A percentile compares a stretch with the other conserved stretches of the same genome.
Conservation (phyloP, 2,113 vertebrate species). For the Gallinago media region DNA sequence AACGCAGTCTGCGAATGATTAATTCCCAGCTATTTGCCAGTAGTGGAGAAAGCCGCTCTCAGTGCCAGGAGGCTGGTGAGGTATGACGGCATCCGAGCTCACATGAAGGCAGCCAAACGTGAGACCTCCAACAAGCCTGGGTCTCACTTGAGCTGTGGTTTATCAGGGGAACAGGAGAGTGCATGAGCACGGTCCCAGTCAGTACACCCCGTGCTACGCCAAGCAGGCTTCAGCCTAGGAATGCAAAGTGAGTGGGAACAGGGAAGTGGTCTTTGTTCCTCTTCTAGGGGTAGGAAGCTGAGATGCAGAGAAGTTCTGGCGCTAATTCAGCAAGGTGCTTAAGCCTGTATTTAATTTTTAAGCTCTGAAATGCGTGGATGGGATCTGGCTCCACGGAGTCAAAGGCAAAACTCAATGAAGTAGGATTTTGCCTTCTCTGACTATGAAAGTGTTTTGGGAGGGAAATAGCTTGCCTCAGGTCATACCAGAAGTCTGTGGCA, state of each 20-base stretch:
- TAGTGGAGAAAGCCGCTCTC: neutral
- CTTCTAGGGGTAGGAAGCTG: constrained; percentile 20
- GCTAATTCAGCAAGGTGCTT: constrained; percentile 19
- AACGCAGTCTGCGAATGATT: accelerated
- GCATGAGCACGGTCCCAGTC: neutral
- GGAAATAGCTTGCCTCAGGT: constrained; percentile 48
- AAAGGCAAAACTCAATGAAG: constrained; percentile 59
- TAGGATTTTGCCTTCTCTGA: constrained; percentile 14
- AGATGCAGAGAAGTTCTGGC: constrained; percentile 21
- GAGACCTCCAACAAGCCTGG: neutral
- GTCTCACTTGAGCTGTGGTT: neutral
- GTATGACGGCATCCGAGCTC: accelerated
- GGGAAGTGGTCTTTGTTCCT: constrained; percentile 47
- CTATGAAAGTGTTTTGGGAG: constrained; percentile 13
- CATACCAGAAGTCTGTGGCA: constrained; percentile 11
- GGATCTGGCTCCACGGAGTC: constrained; percentile 44
- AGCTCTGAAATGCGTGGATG: constrained; percentile 37
- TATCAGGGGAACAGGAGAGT: neutral
- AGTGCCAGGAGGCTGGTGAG: neutral
- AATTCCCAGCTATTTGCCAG: neutral
- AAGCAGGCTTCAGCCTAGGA: neutral
- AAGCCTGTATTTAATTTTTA: constrained; percentile 33
- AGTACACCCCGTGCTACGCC: neutral
- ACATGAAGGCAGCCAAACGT: neutral
- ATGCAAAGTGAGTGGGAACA: constrained; percentile 9